Conservation (phyloP, 1,140 invertebrate species). For the Hydropsyche tenuis region DNA sequence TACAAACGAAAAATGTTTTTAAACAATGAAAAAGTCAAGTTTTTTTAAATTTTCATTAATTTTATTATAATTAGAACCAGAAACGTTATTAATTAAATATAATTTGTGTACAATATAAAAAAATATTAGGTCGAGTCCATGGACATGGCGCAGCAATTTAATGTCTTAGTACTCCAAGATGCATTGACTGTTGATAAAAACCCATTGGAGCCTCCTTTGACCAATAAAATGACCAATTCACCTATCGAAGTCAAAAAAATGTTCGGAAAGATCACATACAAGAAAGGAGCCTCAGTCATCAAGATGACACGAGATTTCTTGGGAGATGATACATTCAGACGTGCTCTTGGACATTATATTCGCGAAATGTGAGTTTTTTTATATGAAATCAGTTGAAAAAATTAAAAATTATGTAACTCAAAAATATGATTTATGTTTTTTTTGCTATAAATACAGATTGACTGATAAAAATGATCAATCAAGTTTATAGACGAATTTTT, state of each 20-base stretch:
- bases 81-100: too few species aligned
- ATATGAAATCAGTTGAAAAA: background rate
- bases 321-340: slow-evolving; percentile 60
- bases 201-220: slow-evolving; percentile 64
- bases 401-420: background rate
- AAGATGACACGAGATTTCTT: slow-evolving; percentile 72
- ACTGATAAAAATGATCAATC: background rate
- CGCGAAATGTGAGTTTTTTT: slow-evolving; percentile 33
- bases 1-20: too few species aligned
- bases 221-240: slow-evolving; percentile 52
- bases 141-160: slow-evolving; percentile 54
- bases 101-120: too few species aligned
- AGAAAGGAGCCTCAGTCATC: slow-evolving; percentile 67
- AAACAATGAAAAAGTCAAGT: too few species aligned
- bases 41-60: background rate
- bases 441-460: background rate
- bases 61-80: too few species aligned
- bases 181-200: slow-evolving; percentile 66
- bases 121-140: background rate
- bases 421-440: background rate
- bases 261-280: slow-evolving; percentile 62
- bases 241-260: slow-evolving; percentile 56
- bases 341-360: slow-evolving; percentile 59
- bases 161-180: slow-evolving; percentile 66
- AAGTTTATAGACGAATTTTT: too few species aligned